Conservation (phyloP, 2,113 vertebrate genomes). For the Leucopternis melanops region DNA sequence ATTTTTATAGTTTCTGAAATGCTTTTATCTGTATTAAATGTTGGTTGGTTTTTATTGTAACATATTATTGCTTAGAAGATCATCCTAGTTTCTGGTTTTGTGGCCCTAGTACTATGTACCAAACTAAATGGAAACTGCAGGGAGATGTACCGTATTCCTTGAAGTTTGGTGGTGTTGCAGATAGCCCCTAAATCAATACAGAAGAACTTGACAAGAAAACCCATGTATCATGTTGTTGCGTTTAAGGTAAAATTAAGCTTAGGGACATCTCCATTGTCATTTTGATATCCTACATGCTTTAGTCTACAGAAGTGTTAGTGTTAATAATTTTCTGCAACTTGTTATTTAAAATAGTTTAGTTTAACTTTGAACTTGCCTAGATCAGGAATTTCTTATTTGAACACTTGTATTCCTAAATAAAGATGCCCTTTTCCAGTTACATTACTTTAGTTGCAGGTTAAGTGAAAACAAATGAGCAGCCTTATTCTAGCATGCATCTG, state of each 20-base stretch:
- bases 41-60: background rate
- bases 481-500: background rate
- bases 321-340: background rate
- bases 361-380: background rate
- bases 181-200: background rate
- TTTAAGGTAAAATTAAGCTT: background rate
- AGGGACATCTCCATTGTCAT: background rate
- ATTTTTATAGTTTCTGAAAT: background rate
- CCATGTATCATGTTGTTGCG: background rate
- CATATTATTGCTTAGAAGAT: background rate
- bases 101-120: background rate
- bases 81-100: background rate
- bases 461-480: background rate
- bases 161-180: background rate
- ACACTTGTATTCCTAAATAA: background rate
- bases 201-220: background rate
- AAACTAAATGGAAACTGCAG: background rate
- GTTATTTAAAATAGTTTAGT: background rate
- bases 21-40: background rate
- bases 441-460: background rate
- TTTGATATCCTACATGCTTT: background rate
- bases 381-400: background rate
- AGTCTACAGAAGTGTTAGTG: background rate
- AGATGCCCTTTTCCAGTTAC: background rate
- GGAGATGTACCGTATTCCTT: background rate